Conservation (phyloP, 2,888 invertebrate species). For the Melinaea marsaeus region DNA sequence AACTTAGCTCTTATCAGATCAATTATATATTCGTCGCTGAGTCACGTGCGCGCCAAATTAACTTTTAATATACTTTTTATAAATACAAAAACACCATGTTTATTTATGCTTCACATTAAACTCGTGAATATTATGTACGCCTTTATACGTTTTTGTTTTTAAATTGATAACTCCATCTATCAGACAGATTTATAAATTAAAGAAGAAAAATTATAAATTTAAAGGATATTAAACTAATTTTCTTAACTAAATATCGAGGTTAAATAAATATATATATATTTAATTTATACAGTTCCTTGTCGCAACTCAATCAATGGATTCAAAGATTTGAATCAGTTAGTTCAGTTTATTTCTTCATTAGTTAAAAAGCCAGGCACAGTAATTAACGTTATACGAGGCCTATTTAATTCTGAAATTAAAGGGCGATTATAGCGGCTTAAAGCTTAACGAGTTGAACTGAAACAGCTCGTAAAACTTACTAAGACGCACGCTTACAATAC, state of each 20-base stretch:
- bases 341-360: slow-evolving; percentile 21
- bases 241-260: no score
- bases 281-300: no score
- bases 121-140: not conserved
- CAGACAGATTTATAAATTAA: no score
- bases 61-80: slow-evolving; percentile 32
- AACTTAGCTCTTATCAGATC: slow-evolving; percentile 41
- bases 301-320: not conserved
- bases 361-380: slow-evolving; percentile 21
- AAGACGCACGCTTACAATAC: slow-evolving; percentile 14
- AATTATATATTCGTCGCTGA: slow-evolving; percentile 38
- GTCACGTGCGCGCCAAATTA: slow-evolving; percentile 34
- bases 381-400: slow-evolving; percentile 34
- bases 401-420: slow-evolving; percentile 48
- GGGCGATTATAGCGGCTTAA: slow-evolving; percentile 42
- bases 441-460: slow-evolving; percentile 44
- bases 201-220: no score
- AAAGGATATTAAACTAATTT: no score
- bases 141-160: not conserved
- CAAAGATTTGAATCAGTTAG: not conserved
- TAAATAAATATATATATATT: no score
- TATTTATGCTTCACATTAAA: slow-evolving; percentile 16
- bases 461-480: slow-evolving; percentile 43
- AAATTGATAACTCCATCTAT: not conserved
- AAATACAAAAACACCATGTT: slow-evolving; percentile 24